Evolutionary conservation across 2,888 invertebrate genomes (phyloP), one percentile per base, ranked within the genome.

Genomic region (Trimorus sp.): DNA sequence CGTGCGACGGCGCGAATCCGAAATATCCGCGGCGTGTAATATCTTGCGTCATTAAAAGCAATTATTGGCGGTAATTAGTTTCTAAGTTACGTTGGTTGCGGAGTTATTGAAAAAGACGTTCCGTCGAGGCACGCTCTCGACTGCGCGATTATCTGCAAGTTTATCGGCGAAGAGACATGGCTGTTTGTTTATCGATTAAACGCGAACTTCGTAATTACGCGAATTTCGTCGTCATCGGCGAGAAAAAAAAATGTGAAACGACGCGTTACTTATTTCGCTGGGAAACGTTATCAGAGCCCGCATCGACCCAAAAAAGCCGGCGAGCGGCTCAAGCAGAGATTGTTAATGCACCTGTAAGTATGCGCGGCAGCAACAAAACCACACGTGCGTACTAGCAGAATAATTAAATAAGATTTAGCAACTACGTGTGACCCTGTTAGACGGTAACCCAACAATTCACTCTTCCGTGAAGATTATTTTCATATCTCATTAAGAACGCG

Each of bases 371-470:
- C 51, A 78, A 71, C 71, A 71, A 71, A 78, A 77, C 54, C 63
- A 63, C 77, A 77, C 77, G 65, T 70, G 69, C 76, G 65, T 69
- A 38, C 15, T 9, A 60, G 65, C 26, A 65, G 65, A 78, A 71
- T 78, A 78, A 78, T 78, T 78, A 78, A 71, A 66, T 71, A 78
- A 78, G 78, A 78, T 71, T 71, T 71, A 65, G 59, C 59, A 78
- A 78, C 53, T 66, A 66, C 59, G 71, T 60, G 59, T 71, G 71
- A 78, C 78, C 71, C 71, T 78, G 54, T 59, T 78, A 59, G 71
- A 66, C 36, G 53, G 12, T 78, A 71, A 78, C 71, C 70, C 65
- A 70, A 73, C 73, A 66, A 68, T 68, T 73, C 68, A 66, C 54
- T 66, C 42, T 78, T 60, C 53, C 66, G 71, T 78, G 45, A 78